These are phyloP conservation scores for Berghia stephanieae DNA, from an alignment of 1,140 invertebrate species.

Conservation along the genomic window DNA sequence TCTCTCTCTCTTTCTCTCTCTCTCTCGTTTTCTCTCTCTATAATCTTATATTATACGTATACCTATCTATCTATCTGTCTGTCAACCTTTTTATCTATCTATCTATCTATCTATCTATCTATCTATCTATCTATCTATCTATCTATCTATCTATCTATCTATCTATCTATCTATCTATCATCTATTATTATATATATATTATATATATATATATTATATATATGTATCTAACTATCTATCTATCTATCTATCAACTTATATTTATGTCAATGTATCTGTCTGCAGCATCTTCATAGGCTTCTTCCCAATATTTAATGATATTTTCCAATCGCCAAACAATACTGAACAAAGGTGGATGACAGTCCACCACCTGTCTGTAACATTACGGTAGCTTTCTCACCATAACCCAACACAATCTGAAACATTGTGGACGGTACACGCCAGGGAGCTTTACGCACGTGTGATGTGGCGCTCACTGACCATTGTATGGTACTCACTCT, in stretches of 20 bases:
- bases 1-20: background rate
- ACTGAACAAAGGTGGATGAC: too few species aligned
- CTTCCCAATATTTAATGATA: too few species aligned
- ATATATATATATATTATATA: background rate
- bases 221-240: background rate
- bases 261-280: background rate
- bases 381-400: too few species aligned
- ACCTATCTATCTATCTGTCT: background rate
- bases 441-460: too few species aligned
- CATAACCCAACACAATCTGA: too few species aligned
- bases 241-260: background rate
- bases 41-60: background rate
- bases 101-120: constrained; percentile 1
- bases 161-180: background rate
- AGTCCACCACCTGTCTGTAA: too few species aligned
- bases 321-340: too few species aligned
- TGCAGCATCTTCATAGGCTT: background rate
- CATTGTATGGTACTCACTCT: too few species aligned
- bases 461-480: too few species aligned
- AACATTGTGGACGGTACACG: too few species aligned
- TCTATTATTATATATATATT: background rate
- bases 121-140: constrained; percentile 7
- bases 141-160: background rate
- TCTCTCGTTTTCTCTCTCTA: background rate
- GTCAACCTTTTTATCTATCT: background rate